Conservation (phyloP, 2,797 vertebrate genomes). For the Tokudaia muenninki region DNA sequence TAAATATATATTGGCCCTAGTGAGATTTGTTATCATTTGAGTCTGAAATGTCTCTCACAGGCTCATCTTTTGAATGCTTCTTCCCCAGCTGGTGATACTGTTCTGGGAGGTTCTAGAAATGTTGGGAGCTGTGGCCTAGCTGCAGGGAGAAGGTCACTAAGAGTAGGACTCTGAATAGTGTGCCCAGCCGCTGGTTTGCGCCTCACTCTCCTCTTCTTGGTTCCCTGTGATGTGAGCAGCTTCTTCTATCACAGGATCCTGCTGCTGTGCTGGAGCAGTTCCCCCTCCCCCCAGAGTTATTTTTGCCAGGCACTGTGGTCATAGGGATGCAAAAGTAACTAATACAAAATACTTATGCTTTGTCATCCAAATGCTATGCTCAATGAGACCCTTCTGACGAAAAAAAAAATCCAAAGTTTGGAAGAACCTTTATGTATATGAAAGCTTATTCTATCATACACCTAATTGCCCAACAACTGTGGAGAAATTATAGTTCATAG, state of each 20-base stretch:
- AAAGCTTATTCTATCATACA: neutral
- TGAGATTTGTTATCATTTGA: neutral
- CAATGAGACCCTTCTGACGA: slow-evolving; percentile 19
- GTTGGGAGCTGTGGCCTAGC: neutral
- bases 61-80: no score
- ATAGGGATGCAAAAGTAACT: neutral
- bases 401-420: slow-evolving; percentile 30
- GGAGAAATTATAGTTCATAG: slow-evolving; percentile 40
- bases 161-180: neutral
- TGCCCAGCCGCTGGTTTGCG: neutral
- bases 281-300: neutral
- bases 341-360: neutral
- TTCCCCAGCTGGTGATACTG: no score
- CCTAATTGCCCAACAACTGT: neutral
- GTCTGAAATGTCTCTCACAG: no score
- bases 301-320: neutral
- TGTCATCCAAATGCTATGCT: slow-evolving; percentile 23
- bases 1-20: neutral
- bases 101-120: no score
- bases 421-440: slow-evolving; percentile 1
- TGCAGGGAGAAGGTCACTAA: neutral
- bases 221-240: neutral
- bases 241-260: neutral
- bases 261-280: neutral
- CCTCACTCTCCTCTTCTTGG: neutral